Percentiles rank a stretch among this genome's conserved stretches.
Evolutionary conservation across 1,140 invertebrate species (phyloP).

Genomic region (Ooceraea biroi): DNA sequence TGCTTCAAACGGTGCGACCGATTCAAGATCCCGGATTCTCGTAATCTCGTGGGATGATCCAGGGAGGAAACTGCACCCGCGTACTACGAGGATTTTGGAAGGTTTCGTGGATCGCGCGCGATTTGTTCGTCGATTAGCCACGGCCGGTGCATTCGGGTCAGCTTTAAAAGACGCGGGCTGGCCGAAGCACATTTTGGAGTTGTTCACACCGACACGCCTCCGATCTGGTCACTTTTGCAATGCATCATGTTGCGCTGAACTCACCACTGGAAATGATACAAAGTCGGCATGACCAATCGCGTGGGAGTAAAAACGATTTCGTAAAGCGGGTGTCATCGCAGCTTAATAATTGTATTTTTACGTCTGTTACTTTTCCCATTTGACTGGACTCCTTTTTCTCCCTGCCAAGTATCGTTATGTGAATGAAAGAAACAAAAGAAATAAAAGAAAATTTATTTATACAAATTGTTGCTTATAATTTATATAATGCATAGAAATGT

Average conservation of each 20-base stretch:
- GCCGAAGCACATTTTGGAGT: not conserved
- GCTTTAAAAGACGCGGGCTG: conserved; percentile 36
- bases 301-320: conserved; percentile 23
- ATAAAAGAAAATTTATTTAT: conserved; percentile 7
- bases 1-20: conserved; percentile 56
- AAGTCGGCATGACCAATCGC: conserved; percentile 17
- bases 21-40: conserved; percentile 29
- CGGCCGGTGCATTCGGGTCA: conserved; percentile 25
- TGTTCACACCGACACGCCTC: conserved; percentile 26
- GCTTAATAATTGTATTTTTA: not conserved
- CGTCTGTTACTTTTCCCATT: not conserved
- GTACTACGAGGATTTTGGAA: conserved; percentile 32
- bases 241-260: not conserved
- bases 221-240: conserved; percentile 31
- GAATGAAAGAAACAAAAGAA: not conserved
- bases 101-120: not conserved
- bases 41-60: conserved; percentile 55
- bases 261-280: not conserved
- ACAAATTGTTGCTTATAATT: not conserved
- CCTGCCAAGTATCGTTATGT: not conserved
- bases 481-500: not conserved
- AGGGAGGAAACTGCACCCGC: conserved; percentile 33
- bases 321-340: not conserved
- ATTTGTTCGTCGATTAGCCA: conserved; percentile 54
- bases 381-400: not conserved